Percentiles rank a stretch among this genome's conserved stretches.
Evolutionary conservation across 1,140 invertebrate genomes (phyloP).

Genomic region (Drosophila repletoides): DNA sequence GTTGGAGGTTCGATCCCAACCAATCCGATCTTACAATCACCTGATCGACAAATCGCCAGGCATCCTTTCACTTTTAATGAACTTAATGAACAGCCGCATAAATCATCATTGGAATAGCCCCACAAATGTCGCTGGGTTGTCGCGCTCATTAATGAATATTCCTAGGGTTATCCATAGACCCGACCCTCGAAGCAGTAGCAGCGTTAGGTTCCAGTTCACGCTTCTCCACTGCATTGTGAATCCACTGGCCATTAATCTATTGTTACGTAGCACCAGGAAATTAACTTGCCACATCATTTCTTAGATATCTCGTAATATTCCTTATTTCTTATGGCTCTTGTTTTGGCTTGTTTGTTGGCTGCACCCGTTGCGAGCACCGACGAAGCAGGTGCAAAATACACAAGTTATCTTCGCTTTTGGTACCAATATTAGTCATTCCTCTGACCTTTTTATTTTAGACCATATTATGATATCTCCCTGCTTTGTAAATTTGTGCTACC

Average conservation of each 20-base stretch:
- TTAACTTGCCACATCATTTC: constrained; percentile 75
- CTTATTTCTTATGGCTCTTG: constrained; percentile 3
- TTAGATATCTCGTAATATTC: constrained; percentile 31
- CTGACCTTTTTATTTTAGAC: too few relatives aligned
- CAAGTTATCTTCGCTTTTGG: too few relatives aligned
- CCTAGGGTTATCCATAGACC: not conserved
- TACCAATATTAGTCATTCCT: too few relatives aligned
- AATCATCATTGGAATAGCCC: constrained; percentile 58
- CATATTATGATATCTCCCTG: too few relatives aligned
- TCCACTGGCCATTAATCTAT: constrained; percentile 58
- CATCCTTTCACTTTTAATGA: constrained; percentile 79
- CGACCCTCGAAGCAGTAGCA: not conserved
- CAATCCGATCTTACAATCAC: constrained; percentile 15
- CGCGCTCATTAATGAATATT: constrained; percentile 67
- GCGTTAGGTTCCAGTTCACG: constrained; percentile 37
- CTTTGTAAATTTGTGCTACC: too few relatives aligned
- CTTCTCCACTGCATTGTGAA: constrained; percentile 41
- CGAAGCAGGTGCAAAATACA: constrained; percentile 21
- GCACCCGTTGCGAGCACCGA: constrained; percentile 22
- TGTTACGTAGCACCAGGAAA: constrained; percentile 55
- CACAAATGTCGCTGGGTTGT: constrained; percentile 68
- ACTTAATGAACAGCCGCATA: constrained; percentile 70
- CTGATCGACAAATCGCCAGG: constrained; percentile 20
- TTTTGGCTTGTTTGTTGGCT: constrained; percentile 15
- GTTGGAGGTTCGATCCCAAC: not conserved